A percentile compares a stretch with the other conserved stretches of the same genome.
phyloP scores from a whole-genome alignment of 2,113 vertebrate species.

The Pica pica region DNA sequence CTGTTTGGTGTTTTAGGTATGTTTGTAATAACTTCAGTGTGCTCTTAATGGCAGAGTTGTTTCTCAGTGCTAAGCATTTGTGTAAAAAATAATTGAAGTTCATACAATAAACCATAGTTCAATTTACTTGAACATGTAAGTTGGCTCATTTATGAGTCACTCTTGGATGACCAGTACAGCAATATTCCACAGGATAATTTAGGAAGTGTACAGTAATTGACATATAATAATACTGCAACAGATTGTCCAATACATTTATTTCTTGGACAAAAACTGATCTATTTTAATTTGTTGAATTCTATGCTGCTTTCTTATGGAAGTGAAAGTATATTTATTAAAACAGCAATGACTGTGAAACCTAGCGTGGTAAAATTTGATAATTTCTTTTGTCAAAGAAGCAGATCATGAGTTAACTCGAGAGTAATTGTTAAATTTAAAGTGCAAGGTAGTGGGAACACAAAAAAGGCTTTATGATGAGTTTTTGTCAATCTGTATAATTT shows the following conservation, averaged over 20 bases:
- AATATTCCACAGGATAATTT: neutral
- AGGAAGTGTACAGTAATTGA: neutral
- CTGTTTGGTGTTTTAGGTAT: neutral
- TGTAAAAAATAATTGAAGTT: neutral
- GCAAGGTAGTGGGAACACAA: constrained; percentile 49
- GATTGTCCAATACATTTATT: neutral
- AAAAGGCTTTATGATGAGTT: constrained; percentile 57
- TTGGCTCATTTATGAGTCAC: constrained; percentile 11
- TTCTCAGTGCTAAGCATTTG: neutral
- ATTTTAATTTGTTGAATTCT: constrained; percentile 41
- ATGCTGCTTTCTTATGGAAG: neutral
- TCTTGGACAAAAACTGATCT: neutral
- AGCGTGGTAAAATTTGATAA: constrained; percentile 9
- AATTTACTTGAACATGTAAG: constrained; percentile 30
- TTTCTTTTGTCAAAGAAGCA: constrained; percentile 53
- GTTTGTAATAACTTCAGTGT: neutral
- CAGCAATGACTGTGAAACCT: neutral
- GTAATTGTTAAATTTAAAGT: constrained; percentile 58
- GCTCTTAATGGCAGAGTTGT: neutral
- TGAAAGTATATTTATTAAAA: constrained; percentile 14
- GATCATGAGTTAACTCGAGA: constrained; percentile 39
- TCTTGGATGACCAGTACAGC: neutral
- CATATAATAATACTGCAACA: neutral
- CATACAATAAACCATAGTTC: neutral
- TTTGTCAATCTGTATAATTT: constrained; percentile 81